A percentile compares a stretch with the other conserved stretches of the same genome.
These are phyloP conservation scores for Drosophila pseudoobscura DNA, from an alignment of 1,140 invertebrate genomes.

Conservation along the genomic window DNA sequence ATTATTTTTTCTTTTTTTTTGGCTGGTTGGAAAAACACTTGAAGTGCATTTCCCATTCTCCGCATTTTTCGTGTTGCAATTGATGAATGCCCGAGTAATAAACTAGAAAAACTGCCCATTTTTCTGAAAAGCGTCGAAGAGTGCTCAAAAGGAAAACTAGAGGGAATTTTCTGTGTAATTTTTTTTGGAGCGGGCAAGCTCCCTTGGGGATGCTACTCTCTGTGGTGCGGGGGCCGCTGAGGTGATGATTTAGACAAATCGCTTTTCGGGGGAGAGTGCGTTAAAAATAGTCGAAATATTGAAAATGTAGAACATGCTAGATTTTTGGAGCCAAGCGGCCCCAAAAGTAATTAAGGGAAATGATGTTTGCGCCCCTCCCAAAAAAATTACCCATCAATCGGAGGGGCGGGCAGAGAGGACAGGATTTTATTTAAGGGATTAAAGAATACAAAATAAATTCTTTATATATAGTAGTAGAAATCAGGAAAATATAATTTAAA, in stretches of 20 bases:
- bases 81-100: slow-evolving; percentile 69
- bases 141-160: slow-evolving; percentile 14
- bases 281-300: slow-evolving; percentile 71
- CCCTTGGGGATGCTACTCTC: slow-evolving; percentile 1
- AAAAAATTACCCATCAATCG: background rate
- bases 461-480: too few species aligned
- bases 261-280: slow-evolving; percentile 28
- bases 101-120: slow-evolving; percentile 70
- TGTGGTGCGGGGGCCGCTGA: background rate
- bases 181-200: too few species aligned
- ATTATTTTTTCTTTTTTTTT: slow-evolving; percentile 23
- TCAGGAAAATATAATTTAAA: too few species aligned
- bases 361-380: background rate
- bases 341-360: slow-evolving; percentile 25
- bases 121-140: slow-evolving; percentile 27
- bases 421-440: too few species aligned
- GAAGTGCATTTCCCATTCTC: slow-evolving; percentile 54
- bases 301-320: slow-evolving; percentile 13
- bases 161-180: too few species aligned
- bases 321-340: slow-evolving; percentile 36
- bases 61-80: slow-evolving; percentile 48
- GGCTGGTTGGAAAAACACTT: slow-evolving; percentile 44
- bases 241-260: slow-evolving; percentile 62
- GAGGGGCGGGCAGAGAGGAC: slow-evolving; percentile 19
- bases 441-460: too few species aligned